Conservation (phyloP, 2,113 vertebrate genomes). For the Odocoileus virginianus region DNA sequence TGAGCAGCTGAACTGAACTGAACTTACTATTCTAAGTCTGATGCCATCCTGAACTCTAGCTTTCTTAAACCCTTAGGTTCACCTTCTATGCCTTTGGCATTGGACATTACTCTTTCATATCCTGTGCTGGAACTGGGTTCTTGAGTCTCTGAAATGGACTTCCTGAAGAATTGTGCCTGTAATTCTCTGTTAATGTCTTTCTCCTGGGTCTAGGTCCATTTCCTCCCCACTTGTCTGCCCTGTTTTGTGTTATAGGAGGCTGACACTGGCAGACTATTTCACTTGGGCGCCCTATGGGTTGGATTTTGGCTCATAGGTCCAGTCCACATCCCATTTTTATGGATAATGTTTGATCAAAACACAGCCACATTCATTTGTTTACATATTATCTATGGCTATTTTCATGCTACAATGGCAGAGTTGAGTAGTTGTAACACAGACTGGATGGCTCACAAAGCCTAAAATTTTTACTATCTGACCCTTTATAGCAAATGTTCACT, state of each 20-base stretch:
- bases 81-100: not conserved
- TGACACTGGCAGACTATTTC: not conserved
- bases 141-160: not conserved
- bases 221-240: not conserved
- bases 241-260: not conserved
- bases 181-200: not conserved
- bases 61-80: not conserved
- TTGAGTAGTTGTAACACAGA: not conserved
- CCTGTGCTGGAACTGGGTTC: not conserved
- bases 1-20: too few relatives aligned
- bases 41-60: not conserved
- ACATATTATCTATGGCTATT: not conserved
- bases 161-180: not conserved
- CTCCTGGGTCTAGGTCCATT: not conserved
- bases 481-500: not conserved
- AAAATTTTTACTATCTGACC: not conserved
- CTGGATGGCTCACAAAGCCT: not conserved
- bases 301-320: not conserved
- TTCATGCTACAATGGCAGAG: not conserved
- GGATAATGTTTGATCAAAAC: not conserved
- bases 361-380: not conserved
- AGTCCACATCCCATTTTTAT: not conserved
- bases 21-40: not conserved
- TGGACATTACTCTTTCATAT: not conserved
- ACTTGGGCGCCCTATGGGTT: not conserved